A percentile compares a stretch with the other conserved stretches of the same genome.
These are phyloP conservation scores for Eulemur coronatus DNA, from an alignment of 2,797 vertebrate genomes.

Conservation along the genomic window DNA sequence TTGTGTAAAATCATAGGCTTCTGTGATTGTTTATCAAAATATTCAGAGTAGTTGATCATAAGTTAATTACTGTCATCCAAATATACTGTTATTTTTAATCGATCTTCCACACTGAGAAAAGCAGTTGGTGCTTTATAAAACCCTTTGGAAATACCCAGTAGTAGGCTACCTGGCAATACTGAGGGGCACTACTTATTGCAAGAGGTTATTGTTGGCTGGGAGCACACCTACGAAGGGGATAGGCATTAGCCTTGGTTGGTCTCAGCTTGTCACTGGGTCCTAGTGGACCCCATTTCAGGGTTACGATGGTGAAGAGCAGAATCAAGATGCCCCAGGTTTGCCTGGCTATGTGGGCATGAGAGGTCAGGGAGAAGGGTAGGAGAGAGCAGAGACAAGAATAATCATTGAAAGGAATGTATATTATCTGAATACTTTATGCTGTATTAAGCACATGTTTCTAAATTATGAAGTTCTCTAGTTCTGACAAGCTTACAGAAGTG, in stretches of 20 bases:
- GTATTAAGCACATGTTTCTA: background rate
- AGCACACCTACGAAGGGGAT: background rate
- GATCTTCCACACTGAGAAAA: background rate
- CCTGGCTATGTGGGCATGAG: background rate
- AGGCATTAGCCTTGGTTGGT: background rate
- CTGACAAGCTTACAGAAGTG: background rate
- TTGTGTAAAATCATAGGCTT: background rate
- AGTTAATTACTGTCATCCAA: background rate
- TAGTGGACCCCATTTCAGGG: background rate
- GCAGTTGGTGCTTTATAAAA: background rate
- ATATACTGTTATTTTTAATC: background rate
- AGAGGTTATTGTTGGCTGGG: background rate
- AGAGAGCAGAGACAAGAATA: background rate
- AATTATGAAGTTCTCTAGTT: background rate
- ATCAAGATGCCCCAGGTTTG: background rate
- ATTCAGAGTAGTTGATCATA: background rate
- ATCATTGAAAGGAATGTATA: background rate
- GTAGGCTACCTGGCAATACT: background rate
- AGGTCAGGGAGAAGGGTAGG: background rate
- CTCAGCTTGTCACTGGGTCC: background rate
- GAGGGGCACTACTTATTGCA: background rate
- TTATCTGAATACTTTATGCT: background rate
- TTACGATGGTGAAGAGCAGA: background rate
- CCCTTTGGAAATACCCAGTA: background rate
- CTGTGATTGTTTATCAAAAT: background rate